A percentile compares a stretch with the other conserved stretches of the same genome.
Evolutionary conservation across 2,888 invertebrate genomes (phyloP).

Genomic region (Rosalia funebris): DNA sequence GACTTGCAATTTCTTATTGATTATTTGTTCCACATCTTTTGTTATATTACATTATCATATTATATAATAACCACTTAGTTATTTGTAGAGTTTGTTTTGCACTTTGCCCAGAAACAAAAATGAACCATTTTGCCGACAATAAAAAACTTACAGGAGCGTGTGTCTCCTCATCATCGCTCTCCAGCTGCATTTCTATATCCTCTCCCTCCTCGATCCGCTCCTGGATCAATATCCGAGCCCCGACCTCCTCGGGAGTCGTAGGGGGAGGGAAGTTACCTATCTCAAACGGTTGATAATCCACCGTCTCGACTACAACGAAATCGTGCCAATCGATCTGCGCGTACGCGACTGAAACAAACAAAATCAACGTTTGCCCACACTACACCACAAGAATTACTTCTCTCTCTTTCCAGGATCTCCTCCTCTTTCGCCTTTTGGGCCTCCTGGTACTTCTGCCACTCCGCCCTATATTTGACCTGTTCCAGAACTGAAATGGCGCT

Average conservation of each 20-base stretch:
- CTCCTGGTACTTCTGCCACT: constrained; percentile 96
- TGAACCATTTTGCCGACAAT: too few relatives aligned
- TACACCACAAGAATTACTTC: too few relatives aligned
- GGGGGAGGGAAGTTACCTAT: constrained; percentile 96
- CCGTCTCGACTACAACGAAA: constrained; percentile 99
- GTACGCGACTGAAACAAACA: constrained; percentile 75
- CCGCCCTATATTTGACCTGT: constrained; percentile 93
- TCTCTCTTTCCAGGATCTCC: constrained; percentile 93
- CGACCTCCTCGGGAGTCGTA: constrained; percentile 96
- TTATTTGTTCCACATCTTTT: too few relatives aligned
- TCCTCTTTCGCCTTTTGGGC: constrained; percentile 92
- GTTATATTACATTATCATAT: too few relatives aligned
- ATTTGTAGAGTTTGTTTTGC: too few relatives aligned
- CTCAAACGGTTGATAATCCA: constrained; percentile 97
- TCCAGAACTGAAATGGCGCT: constrained; percentile 78
- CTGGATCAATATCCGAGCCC: constrained; percentile 91
- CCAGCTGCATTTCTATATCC: constrained; percentile 90
- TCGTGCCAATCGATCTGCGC: constrained; percentile 99
- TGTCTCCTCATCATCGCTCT: constrained; percentile 77
- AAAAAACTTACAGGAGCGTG: constrained; percentile 49
- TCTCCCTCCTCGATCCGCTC: constrained; percentile 83
- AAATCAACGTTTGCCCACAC: background rate
- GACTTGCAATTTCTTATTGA: too few relatives aligned
- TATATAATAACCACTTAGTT: too few relatives aligned
- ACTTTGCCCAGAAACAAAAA: too few relatives aligned